These are phyloP conservation scores for Onychomys leucogaster DNA, from an alignment of 2,797 vertebrate species.

Conservation along the genomic window DNA sequence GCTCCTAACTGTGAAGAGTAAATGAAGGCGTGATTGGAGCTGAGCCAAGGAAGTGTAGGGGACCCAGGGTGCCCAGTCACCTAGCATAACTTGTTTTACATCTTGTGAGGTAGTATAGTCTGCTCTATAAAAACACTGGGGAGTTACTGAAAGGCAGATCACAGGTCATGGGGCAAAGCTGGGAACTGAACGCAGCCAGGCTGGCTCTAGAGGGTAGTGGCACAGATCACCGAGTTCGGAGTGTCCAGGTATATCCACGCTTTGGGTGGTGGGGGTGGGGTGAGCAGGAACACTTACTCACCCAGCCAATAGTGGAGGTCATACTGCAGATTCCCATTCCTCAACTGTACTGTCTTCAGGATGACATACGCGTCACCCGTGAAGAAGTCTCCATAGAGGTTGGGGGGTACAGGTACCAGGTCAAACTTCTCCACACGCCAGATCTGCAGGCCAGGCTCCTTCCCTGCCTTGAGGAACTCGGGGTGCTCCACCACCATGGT, in stretches of 20 bases:
- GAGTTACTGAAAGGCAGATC: neutral
- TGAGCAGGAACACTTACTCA: conserved; percentile 87
- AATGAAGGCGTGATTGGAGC: neutral
- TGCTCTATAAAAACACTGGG: neutral
- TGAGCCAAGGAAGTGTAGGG: neutral
- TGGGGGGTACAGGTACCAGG: conserved; percentile 95
- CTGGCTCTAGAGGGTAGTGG: neutral
- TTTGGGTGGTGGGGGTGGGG: neutral
- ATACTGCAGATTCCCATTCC: conserved; percentile 94
- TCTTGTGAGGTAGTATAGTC: neutral
- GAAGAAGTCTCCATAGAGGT: conserved; percentile 96
- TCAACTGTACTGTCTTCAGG: conserved; percentile 96
- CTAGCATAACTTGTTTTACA: neutral
- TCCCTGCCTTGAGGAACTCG: conserved; percentile 94
- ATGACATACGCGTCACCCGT: conserved; percentile 96
- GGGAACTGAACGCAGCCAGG: neutral
- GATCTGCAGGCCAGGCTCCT: conserved; percentile 95
- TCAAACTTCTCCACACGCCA: conserved; percentile 98
- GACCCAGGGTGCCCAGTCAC: too few species aligned
- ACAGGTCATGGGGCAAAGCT: neutral
- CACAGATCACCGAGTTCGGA: neutral
- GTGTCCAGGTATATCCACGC: neutral
- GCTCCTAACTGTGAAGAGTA: neutral
- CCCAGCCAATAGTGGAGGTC: conserved; percentile 99
- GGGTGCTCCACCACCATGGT: conserved; percentile 95